These are phyloP conservation scores for Spodoptera exigua DNA, from an alignment of 2,888 invertebrate species.

Conservation along the genomic window DNA sequence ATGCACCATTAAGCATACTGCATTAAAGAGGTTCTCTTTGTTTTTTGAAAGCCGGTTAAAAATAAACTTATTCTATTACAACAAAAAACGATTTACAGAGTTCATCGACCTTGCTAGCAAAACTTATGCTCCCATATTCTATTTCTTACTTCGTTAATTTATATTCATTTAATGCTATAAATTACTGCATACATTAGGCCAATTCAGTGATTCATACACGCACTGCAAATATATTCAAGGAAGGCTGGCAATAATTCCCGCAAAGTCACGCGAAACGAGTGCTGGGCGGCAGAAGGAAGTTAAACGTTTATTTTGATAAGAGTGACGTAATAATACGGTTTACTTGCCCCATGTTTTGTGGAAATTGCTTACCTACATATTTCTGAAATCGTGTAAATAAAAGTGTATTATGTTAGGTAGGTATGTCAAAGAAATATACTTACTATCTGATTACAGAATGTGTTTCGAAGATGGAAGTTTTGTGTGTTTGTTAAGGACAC, in stretches of 20 bases:
- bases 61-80: too few species aligned
- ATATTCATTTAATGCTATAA: constrained; percentile 39
- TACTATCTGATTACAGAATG: too few species aligned
- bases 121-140: constrained; percentile 24
- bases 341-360: constrained; percentile 38
- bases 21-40: too few species aligned
- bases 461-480: too few species aligned
- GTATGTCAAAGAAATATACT: too few species aligned
- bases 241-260: constrained; percentile 56
- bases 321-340: constrained; percentile 53
- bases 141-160: constrained; percentile 20
- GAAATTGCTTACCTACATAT: constrained; percentile 21
- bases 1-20: too few species aligned
- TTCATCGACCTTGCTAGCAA: constrained; percentile 7
- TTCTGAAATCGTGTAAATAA: too few species aligned
- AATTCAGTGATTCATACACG: constrained; percentile 53
- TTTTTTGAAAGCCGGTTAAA: too few species aligned
- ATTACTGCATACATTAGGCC: constrained; percentile 50
- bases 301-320: constrained; percentile 63
- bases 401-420: too few species aligned
- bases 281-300: constrained; percentile 57
- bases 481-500: too few species aligned
- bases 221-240: constrained; percentile 57
- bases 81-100: not conserved
- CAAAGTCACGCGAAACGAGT: constrained; percentile 65